phyloP scores from a whole-genome alignment of 2,113 vertebrate genomes.

The Alethe diademata region DNA sequence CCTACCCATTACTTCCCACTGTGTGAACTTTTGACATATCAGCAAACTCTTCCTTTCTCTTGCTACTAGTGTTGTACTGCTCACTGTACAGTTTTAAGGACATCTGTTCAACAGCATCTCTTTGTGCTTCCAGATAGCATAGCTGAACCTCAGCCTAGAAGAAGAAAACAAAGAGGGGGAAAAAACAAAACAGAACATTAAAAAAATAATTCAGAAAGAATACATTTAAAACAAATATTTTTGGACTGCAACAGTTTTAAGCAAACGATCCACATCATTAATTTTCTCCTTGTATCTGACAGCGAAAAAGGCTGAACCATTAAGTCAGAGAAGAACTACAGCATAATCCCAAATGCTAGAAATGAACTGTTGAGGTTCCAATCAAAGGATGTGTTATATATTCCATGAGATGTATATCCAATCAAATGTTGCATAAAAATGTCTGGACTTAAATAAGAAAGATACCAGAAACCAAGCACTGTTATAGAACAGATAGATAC shows the following conservation, averaged over 20 bases:
- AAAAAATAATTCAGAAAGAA: conserved; percentile 44
- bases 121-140: conserved; percentile 85
- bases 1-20: conserved; percentile 82
- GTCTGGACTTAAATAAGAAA: background rate
- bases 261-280: background rate
- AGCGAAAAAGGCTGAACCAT: conserved; percentile 14
- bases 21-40: conserved; percentile 86
- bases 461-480: background rate
- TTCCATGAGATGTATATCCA: background rate
- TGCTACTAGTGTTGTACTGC: conserved; percentile 79
- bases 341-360: conserved; percentile 16
- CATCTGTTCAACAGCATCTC: conserved; percentile 92
- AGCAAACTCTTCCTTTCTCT: conserved; percentile 79
- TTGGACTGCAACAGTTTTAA: conserved; percentile 12
- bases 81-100: conserved; percentile 87
- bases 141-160: conserved; percentile 82
- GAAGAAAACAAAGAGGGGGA: conserved; percentile 64
- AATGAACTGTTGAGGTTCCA: conserved; percentile 31
- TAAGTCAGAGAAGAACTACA: background rate
- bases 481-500: background rate
- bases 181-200: conserved; percentile 7
- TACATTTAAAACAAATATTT: conserved; percentile 55
- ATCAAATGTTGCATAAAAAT: background rate
- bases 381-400: conserved; percentile 13
- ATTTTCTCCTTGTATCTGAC: background rate